Evolutionary conservation across 2,797 vertebrate genomes (phyloP), one percentile per base, ranked within the genome.

Genomic region (Coregonus ussuriensis): DNA sequence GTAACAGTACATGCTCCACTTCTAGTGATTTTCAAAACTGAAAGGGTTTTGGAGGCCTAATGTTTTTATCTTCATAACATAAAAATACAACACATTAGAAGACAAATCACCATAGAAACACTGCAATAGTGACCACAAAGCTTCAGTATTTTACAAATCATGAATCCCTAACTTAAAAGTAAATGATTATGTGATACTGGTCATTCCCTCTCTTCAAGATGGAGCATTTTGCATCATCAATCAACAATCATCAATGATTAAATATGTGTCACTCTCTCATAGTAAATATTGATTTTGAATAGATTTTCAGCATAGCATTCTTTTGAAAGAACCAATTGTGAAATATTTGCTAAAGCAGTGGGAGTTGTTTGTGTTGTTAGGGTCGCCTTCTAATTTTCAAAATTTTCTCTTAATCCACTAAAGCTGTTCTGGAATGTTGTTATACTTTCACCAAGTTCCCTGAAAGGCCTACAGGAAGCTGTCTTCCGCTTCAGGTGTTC

Each of bases 391-490:
- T 69, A 18, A 37, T 18, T 82, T 86, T 91, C 91, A 92, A 93
- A 89, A 91, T 91, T 90, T 47, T 47, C 84, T 62, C 1, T 15
- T 13, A 47, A 47, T 47, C 41, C 9, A 3, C 41, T 47, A 47
- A 16, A 35, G 71, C 77, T 83, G 84, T 82, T 78, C n/a, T 81
- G 76, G 63, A 71, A 72, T 62, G 37, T 51, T 47, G 69, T 29
- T 29, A 47, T 71, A 6, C 21, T 83, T 21, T 62, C 73, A 56
- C 67, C 79, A 69, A 63, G 53, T 76, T 80, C 68, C 66, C 72
- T 65, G 6, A 54, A 47, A 62, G 74, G 78, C 81, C 93, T 96
- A 98, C 94, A 98, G 95, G 82, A 98, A 98, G 80, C 96, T 98
- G 88, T 98, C 96, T 76, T 98, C 96, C 21, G 91, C 91, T 74